A percentile compares a stretch with the other conserved stretches of the same genome.
Conservation (phyloP, 2,113 vertebrate species). For the Sinocyclocheilus anshuiensis region DNA sequence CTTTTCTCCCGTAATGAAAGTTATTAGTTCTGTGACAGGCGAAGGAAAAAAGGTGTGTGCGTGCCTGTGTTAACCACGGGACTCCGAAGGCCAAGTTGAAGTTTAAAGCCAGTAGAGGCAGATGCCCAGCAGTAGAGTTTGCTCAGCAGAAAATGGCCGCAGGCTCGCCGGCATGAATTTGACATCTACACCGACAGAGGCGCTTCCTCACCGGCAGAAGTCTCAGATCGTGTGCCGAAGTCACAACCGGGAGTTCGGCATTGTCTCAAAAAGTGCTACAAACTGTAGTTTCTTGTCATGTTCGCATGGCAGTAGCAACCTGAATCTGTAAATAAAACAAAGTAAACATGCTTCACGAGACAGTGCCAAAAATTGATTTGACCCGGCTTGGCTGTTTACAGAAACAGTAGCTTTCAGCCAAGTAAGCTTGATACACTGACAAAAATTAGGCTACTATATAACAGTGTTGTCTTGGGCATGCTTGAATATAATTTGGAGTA, state of each 20-base stretch:
- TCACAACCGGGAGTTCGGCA: constrained; percentile 20
- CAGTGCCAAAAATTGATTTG: no score
- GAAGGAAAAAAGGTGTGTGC: not conserved
- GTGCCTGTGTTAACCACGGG: constrained; percentile 47
- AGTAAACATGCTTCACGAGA: no score
- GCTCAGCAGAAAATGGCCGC: constrained; percentile 89
- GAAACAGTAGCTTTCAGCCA: no score
- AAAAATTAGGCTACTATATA: no score
- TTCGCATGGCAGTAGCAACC: no score
- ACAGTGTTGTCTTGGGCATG: no score
- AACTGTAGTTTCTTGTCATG: not conserved
- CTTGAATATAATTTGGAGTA: no score
- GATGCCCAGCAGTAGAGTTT: constrained; percentile 47
- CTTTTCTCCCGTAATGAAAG: constrained; percentile 49
- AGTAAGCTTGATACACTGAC: no score
- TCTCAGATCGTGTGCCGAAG: constrained; percentile 39
- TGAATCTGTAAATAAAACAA: no score
- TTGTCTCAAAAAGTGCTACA: not conserved
- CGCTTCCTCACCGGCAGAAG: constrained; percentile 67
- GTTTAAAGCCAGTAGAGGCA: constrained; percentile 59
- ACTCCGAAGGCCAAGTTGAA: constrained; percentile 71
- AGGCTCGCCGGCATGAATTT: constrained; percentile 77
- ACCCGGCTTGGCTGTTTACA: no score
- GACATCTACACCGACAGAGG: constrained; percentile 74
- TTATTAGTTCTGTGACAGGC: constrained; percentile 48